Evolutionary conservation across 1,140 invertebrate species (phyloP).

Genomic region (Lethrus apterus): DNA sequence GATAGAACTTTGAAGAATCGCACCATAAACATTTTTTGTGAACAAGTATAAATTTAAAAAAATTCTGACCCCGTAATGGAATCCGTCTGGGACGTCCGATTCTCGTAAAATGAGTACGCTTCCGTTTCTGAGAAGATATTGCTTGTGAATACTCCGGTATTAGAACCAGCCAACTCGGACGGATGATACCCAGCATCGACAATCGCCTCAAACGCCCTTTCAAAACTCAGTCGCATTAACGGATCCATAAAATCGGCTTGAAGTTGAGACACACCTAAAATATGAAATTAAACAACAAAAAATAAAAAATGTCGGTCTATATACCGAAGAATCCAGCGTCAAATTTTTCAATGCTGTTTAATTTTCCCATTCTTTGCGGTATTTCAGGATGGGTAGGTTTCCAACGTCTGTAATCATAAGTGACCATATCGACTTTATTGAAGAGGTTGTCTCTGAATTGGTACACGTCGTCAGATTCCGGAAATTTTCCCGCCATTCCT

Average conservation of each 20-base stretch:
- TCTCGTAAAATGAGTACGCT: constrained; percentile 1
- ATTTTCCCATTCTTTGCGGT: constrained; percentile 68
- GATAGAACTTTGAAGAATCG: no score
- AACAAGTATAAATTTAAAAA: no score
- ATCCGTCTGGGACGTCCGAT: not conserved
- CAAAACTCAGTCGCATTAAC: constrained; percentile 75
- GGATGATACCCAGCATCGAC: constrained; percentile 72
- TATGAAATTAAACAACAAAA: not conserved
- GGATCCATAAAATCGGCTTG: constrained; percentile 85
- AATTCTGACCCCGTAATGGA: not conserved
- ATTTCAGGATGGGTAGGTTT: constrained; percentile 59
- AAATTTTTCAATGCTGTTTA: constrained; percentile 73
- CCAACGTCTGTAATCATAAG: constrained; percentile 71
- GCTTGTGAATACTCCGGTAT: constrained; percentile 76
- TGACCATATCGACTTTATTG: constrained; percentile 75
- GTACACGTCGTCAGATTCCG: constrained; percentile 71
- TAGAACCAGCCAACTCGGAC: constrained; percentile 56
- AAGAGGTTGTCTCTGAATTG: constrained; percentile 76
- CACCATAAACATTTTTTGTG: no score
- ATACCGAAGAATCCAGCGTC: constrained; percentile 73
- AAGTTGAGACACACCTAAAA: constrained; percentile 58
- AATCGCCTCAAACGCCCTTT: constrained; percentile 81
- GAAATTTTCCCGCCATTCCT: constrained; percentile 79
- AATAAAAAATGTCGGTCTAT: not conserved
- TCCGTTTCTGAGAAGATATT: constrained; percentile 72